Base-by-base conservation (phyloP, 2,797 vertebrate species). In the Typhlichthys eigenmanni region DNA sequence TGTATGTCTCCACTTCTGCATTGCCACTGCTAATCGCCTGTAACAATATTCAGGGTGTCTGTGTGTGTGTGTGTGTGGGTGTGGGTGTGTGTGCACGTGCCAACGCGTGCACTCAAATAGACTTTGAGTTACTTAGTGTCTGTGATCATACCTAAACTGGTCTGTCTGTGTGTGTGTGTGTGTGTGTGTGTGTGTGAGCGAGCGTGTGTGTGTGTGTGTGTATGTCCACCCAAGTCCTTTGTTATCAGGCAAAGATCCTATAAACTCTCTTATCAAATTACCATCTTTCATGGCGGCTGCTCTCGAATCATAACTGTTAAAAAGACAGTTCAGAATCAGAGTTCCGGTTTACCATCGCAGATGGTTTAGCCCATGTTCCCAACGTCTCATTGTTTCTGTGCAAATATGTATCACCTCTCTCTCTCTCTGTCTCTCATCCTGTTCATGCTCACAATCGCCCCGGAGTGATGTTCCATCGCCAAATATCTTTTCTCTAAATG, bases 401-500 rank as follows among this genome's bases (percentile, higher is more conserved):
- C 51, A 64, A 16, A 7, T 32, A 19, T 49, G 53, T 80, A 62
- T 66, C 57, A 55, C 46, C 34, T 24, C 38, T 53, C 49, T 48
- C 58, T 17, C 64, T 61, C 47, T 74, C 85, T 83, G 82, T 76
- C 81, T 82, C 87, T 83, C 86, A 85, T 76, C 11, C 51, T 46
- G 58, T 58, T n/a, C 19, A 19, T 49, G 47, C 52, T 64, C 2
- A 59, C 38, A 48, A 5, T 84, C 62, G 60, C 84, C 86, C 89
- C 51, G 80, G 81, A 87, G 82, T 85, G 76, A 85, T 85, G 86
- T 85, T 85, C 79, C 64, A 32, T 71, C 76, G 87, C 88, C 87
- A 89, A 87, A 84, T 87, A 87, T 89, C 78, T 84, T 84, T 84
- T 85, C 82, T 86, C 87, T 84, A 86, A 85, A 85, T 84, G 82